phyloP scores from a whole-genome alignment of 1,140 invertebrate species.

The Drepana arcuata region DNA sequence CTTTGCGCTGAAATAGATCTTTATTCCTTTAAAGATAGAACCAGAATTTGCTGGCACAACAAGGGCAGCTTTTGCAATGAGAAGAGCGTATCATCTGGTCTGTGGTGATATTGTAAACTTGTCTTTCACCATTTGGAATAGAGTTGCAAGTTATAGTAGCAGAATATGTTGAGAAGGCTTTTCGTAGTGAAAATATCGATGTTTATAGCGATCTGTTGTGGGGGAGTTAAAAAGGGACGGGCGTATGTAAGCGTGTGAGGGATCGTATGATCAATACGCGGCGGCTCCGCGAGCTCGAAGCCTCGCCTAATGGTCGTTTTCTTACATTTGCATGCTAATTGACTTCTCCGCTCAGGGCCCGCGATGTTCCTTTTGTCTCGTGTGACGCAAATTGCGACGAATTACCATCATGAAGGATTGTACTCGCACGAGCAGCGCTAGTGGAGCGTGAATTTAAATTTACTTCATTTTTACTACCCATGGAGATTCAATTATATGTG shows the following conservation, averaged over 20 bases:
- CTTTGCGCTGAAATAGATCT: constrained; percentile 61
- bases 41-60: constrained; percentile 65
- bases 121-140: not conserved
- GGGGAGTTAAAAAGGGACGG: constrained; percentile 67
- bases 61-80: constrained; percentile 18
- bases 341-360: constrained; percentile 38
- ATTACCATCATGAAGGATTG: constrained; percentile 31
- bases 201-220: constrained; percentile 67
- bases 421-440: constrained; percentile 21
- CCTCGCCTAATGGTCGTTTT: constrained; percentile 63
- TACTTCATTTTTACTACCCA: no score
- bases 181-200: constrained; percentile 45
- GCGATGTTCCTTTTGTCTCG: constrained; percentile 48
- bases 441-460: constrained; percentile 6
- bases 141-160: constrained; percentile 5
- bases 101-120: constrained; percentile 1
- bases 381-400: constrained; percentile 43
- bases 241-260: constrained; percentile 62
- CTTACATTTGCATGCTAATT: constrained; percentile 70
- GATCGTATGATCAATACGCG: constrained; percentile 60
- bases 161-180: constrained; percentile 18
- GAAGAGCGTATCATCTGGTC: constrained; percentile 14
- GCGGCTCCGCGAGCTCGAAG: constrained; percentile 35
- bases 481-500: no score
- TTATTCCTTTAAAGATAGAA: constrained; percentile 66